A percentile compares a stretch with the other conserved stretches of the same genome.
Conservation (phyloP, 2,888 invertebrate species). For the Trissolcus brochymenae region DNA sequence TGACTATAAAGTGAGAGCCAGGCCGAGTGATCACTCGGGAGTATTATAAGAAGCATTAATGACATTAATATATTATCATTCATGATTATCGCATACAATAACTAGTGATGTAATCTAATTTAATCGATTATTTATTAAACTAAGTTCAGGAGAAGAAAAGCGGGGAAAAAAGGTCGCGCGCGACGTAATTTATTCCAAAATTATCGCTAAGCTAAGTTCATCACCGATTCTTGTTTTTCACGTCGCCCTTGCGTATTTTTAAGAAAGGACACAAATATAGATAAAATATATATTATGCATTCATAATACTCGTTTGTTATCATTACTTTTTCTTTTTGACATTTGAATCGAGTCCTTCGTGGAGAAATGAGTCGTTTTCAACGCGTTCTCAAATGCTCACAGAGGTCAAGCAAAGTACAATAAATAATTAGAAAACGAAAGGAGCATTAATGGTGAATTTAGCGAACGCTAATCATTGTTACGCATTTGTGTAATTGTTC, state of each 20-base stretch:
- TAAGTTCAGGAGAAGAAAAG: slow-evolving; percentile 73
- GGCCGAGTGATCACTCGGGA: slow-evolving; percentile 65
- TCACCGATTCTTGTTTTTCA: slow-evolving; percentile 62
- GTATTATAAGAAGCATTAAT: slow-evolving; percentile 77
- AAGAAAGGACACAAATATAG: slow-evolving; percentile 63
- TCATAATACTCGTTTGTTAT: slow-evolving; percentile 66
- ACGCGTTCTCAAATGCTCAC: slow-evolving; percentile 55
- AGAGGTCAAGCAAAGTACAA: slow-evolving; percentile 62
- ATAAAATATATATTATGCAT: slow-evolving; percentile 60
- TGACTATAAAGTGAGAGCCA: slow-evolving; percentile 56
- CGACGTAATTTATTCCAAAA: slow-evolving; percentile 69
- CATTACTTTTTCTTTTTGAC: slow-evolving; percentile 33
- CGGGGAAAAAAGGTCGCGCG: slow-evolving; percentile 61
- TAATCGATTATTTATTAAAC: slow-evolving; percentile 76
- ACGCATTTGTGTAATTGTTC: slow-evolving; percentile 43
- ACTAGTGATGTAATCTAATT: slow-evolving; percentile 76
- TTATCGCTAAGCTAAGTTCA: slow-evolving; percentile 69
- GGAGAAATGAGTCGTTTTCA: slow-evolving; percentile 39
- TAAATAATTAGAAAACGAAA: slow-evolving; percentile 28
- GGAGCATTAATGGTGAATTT: slow-evolving; percentile 35
- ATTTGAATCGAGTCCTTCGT: slow-evolving; percentile 32
- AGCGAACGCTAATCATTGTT: slow-evolving; percentile 45
- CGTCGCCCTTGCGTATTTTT: slow-evolving; percentile 61
- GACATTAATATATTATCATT: slow-evolving; percentile 77
- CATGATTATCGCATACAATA: slow-evolving; percentile 75